These are phyloP conservation scores for Ailuropoda melanoleuca DNA, from an alignment of 2,113 vertebrate species.

Conservation along the genomic window DNA sequence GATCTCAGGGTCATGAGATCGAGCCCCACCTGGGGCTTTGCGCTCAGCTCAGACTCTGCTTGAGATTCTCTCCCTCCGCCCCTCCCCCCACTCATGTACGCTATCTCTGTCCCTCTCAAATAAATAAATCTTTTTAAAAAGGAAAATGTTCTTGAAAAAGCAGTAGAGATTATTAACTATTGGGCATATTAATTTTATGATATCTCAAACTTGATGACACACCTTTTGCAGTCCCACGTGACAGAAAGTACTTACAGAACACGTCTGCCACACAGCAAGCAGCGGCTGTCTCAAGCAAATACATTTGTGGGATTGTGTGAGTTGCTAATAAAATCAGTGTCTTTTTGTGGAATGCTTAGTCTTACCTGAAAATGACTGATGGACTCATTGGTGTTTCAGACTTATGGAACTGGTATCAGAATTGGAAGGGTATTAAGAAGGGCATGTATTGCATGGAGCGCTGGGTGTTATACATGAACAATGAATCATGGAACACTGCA, in stretches of 20 bases:
- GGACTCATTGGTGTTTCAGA: not conserved
- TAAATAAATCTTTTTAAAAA: not conserved
- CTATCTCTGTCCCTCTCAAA: not conserved
- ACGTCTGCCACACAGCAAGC: fast-evolving
- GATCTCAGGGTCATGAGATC: not conserved
- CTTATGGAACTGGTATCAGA: not conserved
- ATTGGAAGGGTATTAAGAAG: not conserved
- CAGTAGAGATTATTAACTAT: not conserved
- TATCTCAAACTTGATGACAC: not conserved
- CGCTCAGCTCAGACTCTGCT: not conserved
- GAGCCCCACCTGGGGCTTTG: not conserved
- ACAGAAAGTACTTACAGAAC: not conserved
- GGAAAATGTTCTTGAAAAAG: not conserved
- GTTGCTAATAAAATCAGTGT: too few species aligned
- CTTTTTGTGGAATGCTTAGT: not conserved
- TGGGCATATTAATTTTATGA: not conserved
- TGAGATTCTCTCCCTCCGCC: not conserved
- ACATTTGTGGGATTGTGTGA: not conserved
- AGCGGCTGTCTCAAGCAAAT: fast-evolving
- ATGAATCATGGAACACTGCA: too few species aligned
- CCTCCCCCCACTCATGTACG: not conserved
- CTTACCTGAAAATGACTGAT: not conserved
- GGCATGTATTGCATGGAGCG: too few species aligned
- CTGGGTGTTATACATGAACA: too few species aligned
- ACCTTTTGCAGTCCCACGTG: not conserved